phyloP scores from a whole-genome alignment of 2,113 vertebrate species.

The Zosterops lateralis region DNA sequence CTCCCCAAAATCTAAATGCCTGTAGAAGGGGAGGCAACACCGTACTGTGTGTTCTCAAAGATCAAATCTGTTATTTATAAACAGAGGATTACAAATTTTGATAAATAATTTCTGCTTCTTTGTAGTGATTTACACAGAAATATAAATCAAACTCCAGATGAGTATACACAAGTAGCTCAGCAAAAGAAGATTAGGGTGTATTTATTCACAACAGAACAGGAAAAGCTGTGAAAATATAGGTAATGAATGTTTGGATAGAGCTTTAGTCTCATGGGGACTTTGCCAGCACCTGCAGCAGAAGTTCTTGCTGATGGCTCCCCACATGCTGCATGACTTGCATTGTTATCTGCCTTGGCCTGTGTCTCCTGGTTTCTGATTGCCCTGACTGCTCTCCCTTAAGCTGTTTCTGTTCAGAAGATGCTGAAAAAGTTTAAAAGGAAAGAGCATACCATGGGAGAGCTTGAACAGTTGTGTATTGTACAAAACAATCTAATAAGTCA shows the following conservation, averaged over 20 bases:
- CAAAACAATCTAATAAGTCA: neutral
- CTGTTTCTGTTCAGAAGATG: neutral
- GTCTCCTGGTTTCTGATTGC: neutral
- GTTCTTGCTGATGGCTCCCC: neutral
- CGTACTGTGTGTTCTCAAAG: neutral
- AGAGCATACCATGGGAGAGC: rapidly evolving
- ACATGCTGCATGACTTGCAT: rapidly evolving
- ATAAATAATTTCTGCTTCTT: neutral
- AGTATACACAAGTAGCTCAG: neutral
- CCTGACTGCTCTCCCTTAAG: neutral
- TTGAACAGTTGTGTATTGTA: neutral
- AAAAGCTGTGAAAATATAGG: neutral
- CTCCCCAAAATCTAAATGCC: neutral
- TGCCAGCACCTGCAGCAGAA: neutral
- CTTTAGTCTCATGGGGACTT: neutral
- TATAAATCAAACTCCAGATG: neutral
- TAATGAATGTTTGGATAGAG: neutral
- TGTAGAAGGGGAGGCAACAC: neutral
- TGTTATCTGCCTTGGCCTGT: neutral
- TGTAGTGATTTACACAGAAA: neutral
- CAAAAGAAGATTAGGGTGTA: neutral
- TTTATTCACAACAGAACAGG: neutral
- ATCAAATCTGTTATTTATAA: neutral
- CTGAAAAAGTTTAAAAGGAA: neutral
- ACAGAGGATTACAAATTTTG: neutral